Evolutionary conservation across 1,140 invertebrate genomes (phyloP), one percentile per base, ranked within the genome.

Genomic region (Mercenaria mercenaria): DNA sequence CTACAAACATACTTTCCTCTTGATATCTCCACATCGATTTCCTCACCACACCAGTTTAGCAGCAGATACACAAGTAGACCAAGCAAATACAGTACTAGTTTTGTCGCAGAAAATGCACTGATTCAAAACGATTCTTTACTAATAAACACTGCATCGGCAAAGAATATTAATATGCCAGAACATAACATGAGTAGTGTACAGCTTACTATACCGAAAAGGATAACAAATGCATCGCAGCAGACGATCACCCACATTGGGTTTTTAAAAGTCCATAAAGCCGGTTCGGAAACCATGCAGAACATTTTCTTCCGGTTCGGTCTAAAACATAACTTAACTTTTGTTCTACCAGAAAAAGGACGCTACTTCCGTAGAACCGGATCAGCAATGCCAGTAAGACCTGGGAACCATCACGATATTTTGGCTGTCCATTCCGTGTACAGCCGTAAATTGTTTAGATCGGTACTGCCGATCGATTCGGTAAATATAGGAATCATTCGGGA

Each of bases 261-360:
- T 76, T 52, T 93, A 15, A 94, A 94, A 88, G 91, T 92, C 10
- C 93, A 97, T 94, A 97, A 97, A 95, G 96, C 96, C 76, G 96
- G 95, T 8, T 96, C 96, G 64, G 95, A 95, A 26, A 96, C 96
- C 6, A 89, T 96, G 2, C 96, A 96, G 91, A 96, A 96, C 90
- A 96, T 97, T 79, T 91, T 97, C 0, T 93, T 96, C 85, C 90
- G 96, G 23, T 96, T 94, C 92, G 96, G 95, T 0, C 92, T 97
- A 88, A 96, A 94, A 32, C 93, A 94, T 23, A 97, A 97, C 89
- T 94, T 96, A 20, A 92, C 94, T 52, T 95, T 97, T 83, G 95
- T 96, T 0, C 90, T 97, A 8, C 96, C 96, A 41, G 43, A 64
- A 47, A 61, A 72, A 74, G 50, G 81, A 67, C 29, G 67, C 85